Percentiles rank a stretch among this genome's conserved stretches.
These are phyloP conservation scores for Tachysurus vachellii DNA, from an alignment of 2,113 vertebrate species.

Conservation along the genomic window DNA sequence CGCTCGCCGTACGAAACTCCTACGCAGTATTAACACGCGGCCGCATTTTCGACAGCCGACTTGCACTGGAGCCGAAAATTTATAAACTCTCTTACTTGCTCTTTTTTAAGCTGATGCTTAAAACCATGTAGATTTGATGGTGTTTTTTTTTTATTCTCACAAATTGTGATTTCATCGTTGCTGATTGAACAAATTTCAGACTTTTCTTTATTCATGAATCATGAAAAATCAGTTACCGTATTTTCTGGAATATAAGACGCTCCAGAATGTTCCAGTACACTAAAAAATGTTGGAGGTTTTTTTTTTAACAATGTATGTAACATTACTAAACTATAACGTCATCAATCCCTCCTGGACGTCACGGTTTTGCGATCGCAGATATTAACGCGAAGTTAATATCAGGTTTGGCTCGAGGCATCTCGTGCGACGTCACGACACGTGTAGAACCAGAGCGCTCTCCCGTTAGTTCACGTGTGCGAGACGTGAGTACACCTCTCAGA, in stretches of 20 bases:
- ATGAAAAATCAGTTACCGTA: not conserved
- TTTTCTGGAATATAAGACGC: not conserved
- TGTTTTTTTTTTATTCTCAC: not conserved
- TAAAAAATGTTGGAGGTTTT: not conserved
- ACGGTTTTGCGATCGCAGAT: too few relatives aligned
- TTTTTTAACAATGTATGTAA: not conserved
- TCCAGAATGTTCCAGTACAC: too few relatives aligned
- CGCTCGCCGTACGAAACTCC: constrained; percentile 14
- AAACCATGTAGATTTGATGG: not conserved
- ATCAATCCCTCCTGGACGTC: too few relatives aligned
- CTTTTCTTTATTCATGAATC: not conserved
- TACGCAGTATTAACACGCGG: constrained; percentile 43
- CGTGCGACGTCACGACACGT: too few relatives aligned
- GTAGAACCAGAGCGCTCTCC: too few relatives aligned
- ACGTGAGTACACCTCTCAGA: too few relatives aligned
- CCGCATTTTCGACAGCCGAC: not conserved
- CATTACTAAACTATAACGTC: too few relatives aligned
- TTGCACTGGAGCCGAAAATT: not conserved
- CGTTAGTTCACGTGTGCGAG: too few relatives aligned
- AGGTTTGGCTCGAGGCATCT: too few relatives aligned
- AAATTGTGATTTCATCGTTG: not conserved
- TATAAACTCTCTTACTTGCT: not conserved
- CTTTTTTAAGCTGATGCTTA: not conserved
- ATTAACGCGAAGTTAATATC: too few relatives aligned
- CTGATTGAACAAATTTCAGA: not conserved